Evolutionary conservation across 1,140 invertebrate genomes (phyloP).

Genomic region (Drosophila micromelanica): DNA sequence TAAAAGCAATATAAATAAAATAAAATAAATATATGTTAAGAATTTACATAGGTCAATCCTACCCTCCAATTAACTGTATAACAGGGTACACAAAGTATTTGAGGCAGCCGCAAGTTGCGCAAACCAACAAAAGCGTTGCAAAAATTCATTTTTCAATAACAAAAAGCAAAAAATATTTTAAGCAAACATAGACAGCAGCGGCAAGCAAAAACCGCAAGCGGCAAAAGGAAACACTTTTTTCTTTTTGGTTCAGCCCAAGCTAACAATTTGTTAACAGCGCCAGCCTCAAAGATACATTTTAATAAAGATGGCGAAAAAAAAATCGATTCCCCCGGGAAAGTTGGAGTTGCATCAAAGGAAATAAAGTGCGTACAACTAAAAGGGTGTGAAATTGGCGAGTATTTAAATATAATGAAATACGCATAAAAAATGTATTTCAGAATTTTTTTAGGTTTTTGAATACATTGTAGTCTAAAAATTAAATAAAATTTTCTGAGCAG

Average conservation of each 20-base stretch:
- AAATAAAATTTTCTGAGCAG: neutral
- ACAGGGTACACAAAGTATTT: constrained; percentile 18
- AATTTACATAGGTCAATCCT: no score
- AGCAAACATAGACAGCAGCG: constrained; percentile 26
- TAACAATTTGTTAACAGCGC: constrained; percentile 16
- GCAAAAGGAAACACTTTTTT: constrained; percentile 33
- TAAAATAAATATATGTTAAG: no score
- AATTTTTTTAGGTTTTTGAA: no score
- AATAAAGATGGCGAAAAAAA: constrained; percentile 10
- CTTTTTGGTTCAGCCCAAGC: no score
- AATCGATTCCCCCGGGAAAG: neutral
- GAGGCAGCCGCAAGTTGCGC: constrained; percentile 24
- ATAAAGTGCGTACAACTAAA: neutral
- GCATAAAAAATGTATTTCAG: neutral
- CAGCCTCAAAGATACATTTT: constrained; percentile 4
- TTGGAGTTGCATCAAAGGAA: neutral
- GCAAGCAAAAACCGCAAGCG: constrained; percentile 56
- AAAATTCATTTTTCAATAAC: constrained; percentile 74
- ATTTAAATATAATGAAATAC: neutral
- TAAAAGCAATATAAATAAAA: no score
- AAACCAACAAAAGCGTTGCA: constrained; percentile 31
- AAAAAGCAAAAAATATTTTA: constrained; percentile 33
- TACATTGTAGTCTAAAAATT: no score
- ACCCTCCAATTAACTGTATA: neutral
- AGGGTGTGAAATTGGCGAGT: neutral